These are phyloP conservation scores for Semaprochilodus insignis DNA, from an alignment of 2,797 vertebrate genomes.

Conservation along the genomic window DNA sequence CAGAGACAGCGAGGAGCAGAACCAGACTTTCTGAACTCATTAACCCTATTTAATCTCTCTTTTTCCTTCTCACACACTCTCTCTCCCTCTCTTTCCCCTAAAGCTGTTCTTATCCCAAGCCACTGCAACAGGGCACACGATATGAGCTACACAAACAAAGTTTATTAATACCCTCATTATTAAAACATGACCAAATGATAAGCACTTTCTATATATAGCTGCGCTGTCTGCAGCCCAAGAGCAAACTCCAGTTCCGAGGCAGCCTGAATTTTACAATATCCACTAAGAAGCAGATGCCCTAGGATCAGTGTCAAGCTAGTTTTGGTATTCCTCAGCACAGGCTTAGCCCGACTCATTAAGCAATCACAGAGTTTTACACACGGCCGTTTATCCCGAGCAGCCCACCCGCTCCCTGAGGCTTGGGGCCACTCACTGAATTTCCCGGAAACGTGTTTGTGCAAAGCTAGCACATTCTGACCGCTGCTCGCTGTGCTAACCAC, in stretches of 20 bases:
- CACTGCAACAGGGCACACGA: conserved; percentile 15
- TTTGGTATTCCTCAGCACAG: not conserved
- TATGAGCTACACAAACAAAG: conserved; percentile 28
- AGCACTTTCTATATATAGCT: conserved; percentile 44
- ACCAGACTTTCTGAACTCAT: conserved; percentile 57
- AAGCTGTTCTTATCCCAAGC: not conserved
- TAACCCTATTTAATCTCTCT: conserved; percentile 55
- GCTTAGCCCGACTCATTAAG: conserved; percentile 45
- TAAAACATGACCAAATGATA: conserved; percentile 45
- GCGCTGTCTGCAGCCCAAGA: not conserved
- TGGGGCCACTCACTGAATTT: conserved; percentile 62
- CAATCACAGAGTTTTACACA: conserved; percentile 37
- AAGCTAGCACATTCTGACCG: conserved; percentile 63
- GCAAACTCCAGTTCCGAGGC: conserved; percentile 14
- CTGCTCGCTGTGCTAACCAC: conserved; percentile 58
- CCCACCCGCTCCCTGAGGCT: conserved; percentile 29
- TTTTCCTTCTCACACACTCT: conserved; percentile 3
- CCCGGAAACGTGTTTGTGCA: conserved; percentile 59
- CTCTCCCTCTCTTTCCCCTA: conserved; percentile 1
- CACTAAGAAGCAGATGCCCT: conserved; percentile 23
- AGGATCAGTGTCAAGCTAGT: conserved; percentile 15
- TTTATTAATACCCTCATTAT: conserved; percentile 43
- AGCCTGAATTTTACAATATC: conserved; percentile 23
- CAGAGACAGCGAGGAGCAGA: conserved; percentile 23
- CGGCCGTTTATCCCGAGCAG: conserved; percentile 39